These are phyloP conservation scores for Romanogobio albipinnatus DNA, from an alignment of 2,113 vertebrate genomes.

Conservation along the genomic window DNA sequence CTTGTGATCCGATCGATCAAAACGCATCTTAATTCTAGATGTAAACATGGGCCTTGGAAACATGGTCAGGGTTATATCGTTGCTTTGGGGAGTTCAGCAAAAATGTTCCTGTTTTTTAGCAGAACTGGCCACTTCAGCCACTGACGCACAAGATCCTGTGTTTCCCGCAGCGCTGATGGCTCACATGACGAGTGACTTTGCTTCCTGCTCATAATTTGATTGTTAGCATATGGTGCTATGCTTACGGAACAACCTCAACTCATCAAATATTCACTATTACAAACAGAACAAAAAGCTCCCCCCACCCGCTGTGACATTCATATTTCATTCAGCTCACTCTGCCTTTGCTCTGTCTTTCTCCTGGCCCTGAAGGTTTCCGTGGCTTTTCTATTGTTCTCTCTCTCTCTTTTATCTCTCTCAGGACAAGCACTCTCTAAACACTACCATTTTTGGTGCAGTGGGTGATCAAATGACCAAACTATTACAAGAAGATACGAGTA, in stretches of 20 bases:
- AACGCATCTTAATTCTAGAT: too few relatives aligned
- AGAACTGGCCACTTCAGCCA: neutral
- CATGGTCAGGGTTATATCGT: neutral
- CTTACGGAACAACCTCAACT: conserved; percentile 45
- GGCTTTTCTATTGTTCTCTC: neutral
- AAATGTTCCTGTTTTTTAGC: neutral
- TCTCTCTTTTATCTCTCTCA: neutral
- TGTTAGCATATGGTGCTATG: conserved; percentile 55
- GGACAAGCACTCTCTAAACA: neutral
- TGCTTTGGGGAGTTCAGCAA: neutral
- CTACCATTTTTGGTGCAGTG: neutral
- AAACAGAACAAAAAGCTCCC: conserved; percentile 55
- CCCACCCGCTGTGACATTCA: conserved; percentile 46
- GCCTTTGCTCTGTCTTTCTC: conserved; percentile 7
- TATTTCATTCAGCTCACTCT: conserved; percentile 50
- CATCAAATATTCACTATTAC: conserved; percentile 61
- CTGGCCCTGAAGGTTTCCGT: neutral
- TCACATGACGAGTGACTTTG: conserved; percentile 9
- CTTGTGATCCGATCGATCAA: too few relatives aligned
- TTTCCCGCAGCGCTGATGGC: neutral
- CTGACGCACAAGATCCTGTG: neutral
- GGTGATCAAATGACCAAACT: neutral
- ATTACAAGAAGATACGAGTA: neutral
- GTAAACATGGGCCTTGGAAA: neutral
- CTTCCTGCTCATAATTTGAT: conserved; percentile 29